These are phyloP conservation scores for Phyllostomus discolor DNA, from an alignment of 2,113 vertebrate species.

Conservation along the genomic window DNA sequence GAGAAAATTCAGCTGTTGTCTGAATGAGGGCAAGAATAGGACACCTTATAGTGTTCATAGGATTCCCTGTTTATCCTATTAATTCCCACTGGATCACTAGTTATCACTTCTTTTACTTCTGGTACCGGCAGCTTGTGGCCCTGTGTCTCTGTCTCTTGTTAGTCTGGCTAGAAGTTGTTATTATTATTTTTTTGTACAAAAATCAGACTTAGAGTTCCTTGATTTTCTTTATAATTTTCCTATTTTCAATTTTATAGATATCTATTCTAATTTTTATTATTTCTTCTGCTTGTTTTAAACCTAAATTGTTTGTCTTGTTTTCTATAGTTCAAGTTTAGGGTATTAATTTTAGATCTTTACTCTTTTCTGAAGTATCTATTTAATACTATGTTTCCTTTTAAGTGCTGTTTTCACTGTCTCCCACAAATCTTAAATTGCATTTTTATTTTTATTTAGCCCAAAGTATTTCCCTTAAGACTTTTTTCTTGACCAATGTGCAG, in stretches of 20 bases:
- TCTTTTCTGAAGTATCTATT: not conserved
- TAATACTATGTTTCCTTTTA: not conserved
- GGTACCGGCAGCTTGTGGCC: not conserved
- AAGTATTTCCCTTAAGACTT: not conserved
- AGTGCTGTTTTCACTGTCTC: not conserved
- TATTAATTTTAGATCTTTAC: constrained; percentile 2
- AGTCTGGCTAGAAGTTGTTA: not conserved
- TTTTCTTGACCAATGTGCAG: not conserved
- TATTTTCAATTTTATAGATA: not conserved
- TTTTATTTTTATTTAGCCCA: not conserved
- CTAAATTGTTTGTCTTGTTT: not conserved
- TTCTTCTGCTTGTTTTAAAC: not conserved
- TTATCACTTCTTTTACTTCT: not conserved
- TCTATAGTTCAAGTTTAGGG: not conserved
- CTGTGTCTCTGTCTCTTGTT: not conserved
- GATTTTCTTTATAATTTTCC: not conserved
- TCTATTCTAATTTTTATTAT: not conserved
- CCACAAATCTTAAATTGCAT: not conserved
- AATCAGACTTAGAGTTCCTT: not conserved
- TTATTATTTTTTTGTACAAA: not conserved
- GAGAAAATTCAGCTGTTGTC: not conserved
- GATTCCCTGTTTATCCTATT: not conserved
- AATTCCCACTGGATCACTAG: not conserved
- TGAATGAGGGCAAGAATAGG: not conserved
- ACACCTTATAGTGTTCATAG: not conserved